Evolutionary conservation across 2,113 vertebrate species (phyloP).

Genomic region (Seriola aureovittata): DNA sequence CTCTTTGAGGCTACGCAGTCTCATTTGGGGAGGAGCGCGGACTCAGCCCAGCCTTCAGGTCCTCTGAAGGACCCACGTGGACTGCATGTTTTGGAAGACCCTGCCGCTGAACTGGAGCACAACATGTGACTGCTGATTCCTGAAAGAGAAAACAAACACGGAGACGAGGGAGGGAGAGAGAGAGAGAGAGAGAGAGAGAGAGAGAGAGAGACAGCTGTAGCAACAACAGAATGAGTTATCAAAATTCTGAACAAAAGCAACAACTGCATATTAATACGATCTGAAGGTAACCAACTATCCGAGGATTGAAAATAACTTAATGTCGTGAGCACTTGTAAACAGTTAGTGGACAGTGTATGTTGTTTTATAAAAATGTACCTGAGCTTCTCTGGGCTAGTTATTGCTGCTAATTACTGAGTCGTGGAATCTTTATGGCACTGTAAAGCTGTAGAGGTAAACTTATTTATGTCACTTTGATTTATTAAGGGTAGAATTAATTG

Average conservation of each 20-base stretch:
- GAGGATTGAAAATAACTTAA: neutral
- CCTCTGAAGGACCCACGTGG: neutral
- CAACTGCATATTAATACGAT: neutral
- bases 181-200: neutral
- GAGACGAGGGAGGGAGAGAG: neutral
- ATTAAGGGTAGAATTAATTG: neutral
- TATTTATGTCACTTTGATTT: slow-evolving; percentile 27
- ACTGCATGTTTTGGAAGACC: neutral
- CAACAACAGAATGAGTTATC: neutral
- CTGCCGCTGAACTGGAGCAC: neutral
- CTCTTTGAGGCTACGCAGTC: neutral
- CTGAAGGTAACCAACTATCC: neutral
- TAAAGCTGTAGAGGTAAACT: slow-evolving; percentile 18
- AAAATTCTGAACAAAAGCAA: neutral
- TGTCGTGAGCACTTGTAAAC: neutral
- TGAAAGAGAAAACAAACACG: slow-evolving; percentile 6
- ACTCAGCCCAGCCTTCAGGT: neutral
- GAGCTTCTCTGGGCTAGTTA: neutral
- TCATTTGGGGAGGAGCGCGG: neutral
- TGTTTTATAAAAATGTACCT: neutral
- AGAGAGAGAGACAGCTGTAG: neutral
- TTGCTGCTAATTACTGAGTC: slow-evolving; percentile 13
- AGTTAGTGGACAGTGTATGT: neutral
- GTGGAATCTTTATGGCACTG: slow-evolving; percentile 1
- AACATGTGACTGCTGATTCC: neutral